A percentile compares a stretch with the other conserved stretches of the same genome.
Evolutionary conservation across 2,113 vertebrate species (phyloP).

Genomic region (Pica pica): DNA sequence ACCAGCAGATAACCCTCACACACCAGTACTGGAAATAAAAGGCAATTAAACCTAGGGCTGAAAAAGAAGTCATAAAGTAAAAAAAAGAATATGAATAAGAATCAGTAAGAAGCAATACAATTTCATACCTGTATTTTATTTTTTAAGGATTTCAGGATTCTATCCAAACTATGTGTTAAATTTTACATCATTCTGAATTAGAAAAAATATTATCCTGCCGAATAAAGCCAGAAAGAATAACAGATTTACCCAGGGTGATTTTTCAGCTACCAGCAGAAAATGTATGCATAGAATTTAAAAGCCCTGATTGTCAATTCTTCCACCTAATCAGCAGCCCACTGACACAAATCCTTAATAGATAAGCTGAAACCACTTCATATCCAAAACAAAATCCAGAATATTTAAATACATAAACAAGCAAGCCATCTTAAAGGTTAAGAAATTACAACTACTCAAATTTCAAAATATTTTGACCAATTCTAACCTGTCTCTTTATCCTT

Average conservation of each 20-base stretch:
- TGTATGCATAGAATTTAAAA: not conserved
- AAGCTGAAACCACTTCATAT: not conserved
- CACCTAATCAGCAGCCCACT: not conserved
- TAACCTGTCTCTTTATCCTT: slow-evolving; percentile 74
- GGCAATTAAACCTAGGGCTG: not conserved
- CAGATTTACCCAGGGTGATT: not conserved
- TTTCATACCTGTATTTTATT: not conserved
- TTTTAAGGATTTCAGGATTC: not conserved
- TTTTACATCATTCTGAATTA: not conserved
- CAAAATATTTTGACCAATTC: slow-evolving; percentile 10
- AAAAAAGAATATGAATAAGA: not conserved
- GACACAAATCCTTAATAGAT: not conserved
- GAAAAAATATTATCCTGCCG: not conserved
- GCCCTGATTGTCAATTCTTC: not conserved
- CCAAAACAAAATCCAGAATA: not conserved
- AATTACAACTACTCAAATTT: not conserved
- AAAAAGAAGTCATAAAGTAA: not conserved
- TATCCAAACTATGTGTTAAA: not conserved
- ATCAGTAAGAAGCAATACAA: not conserved
- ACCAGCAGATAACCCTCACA: not conserved
- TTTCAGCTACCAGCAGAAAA: not conserved
- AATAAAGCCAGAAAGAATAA: not conserved
- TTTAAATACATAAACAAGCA: not conserved
- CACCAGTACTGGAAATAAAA: not conserved
- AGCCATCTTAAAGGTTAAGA: not conserved